Conservation (phyloP, 2,888 invertebrate genomes). For the Altica lythri region DNA sequence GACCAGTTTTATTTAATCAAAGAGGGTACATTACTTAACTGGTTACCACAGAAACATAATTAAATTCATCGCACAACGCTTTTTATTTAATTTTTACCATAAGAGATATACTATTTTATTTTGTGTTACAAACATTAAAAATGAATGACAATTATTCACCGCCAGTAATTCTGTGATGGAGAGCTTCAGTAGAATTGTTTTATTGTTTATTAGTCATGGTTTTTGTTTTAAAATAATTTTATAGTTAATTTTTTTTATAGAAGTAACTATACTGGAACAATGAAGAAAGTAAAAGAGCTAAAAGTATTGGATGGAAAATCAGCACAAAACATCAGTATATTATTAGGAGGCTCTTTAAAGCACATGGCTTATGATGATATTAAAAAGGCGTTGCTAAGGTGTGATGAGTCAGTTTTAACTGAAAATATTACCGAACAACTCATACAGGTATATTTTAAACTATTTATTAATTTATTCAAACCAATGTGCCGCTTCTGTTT, state of each 20-base stretch:
- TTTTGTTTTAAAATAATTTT: too few species aligned
- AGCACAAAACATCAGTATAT: constrained; percentile 89
- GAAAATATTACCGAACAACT: constrained; percentile 89
- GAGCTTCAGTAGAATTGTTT: too few species aligned
- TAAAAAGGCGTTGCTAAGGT: constrained; percentile 78
- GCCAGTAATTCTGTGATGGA: too few species aligned
- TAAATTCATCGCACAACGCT: too few species aligned
- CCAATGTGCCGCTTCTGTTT: too few species aligned
- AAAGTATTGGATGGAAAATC: constrained; percentile 91
- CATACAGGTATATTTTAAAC: constrained; percentile 64
- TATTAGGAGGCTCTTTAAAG: constrained; percentile 83
- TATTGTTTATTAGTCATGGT: background rate
- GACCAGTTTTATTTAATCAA: too few species aligned
- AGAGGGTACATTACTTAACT: too few species aligned
- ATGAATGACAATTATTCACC: too few species aligned
- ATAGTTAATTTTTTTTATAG: constrained; percentile 41
- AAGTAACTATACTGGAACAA: constrained; percentile 62
- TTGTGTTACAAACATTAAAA: too few species aligned
- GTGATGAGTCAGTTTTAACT: constrained; percentile 84
- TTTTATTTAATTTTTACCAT: too few species aligned
- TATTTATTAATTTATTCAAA: background rate
- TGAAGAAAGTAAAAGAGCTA: constrained; percentile 88
- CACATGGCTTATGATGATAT: constrained; percentile 84
- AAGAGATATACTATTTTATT: too few species aligned
- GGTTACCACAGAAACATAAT: too few species aligned